These are phyloP conservation scores for Hirtodrosophila duncani DNA, from an alignment of 2,888 invertebrate species.

Conservation along the genomic window DNA sequence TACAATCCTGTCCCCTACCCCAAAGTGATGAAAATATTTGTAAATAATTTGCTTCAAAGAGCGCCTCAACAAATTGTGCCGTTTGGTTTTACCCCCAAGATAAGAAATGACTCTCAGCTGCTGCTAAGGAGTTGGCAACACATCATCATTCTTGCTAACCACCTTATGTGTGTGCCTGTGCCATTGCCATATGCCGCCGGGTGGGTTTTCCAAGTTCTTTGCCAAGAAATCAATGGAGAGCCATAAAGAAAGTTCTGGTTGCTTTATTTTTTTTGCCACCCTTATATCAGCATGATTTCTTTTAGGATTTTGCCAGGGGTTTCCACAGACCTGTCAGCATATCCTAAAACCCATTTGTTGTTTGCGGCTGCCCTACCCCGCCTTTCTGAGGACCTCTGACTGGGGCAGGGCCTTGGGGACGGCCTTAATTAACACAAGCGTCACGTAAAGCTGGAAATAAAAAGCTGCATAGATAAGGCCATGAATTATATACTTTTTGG, in stretches of 20 bases:
- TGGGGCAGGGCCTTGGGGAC: conserved; percentile 35
- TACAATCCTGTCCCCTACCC: too few species aligned
- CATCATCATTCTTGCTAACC: conserved; percentile 25
- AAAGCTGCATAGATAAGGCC: conserved; percentile 30
- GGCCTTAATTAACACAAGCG: conserved; percentile 51
- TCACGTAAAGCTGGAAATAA: conserved; percentile 51
- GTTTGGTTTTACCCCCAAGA: conserved; percentile 30
- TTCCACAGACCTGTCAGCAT: conserved; percentile 36
- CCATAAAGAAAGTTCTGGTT: conserved; percentile 19
- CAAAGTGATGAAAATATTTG: conserved; percentile 42
- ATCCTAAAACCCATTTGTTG: conserved; percentile 46
- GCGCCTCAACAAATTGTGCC: conserved; percentile 22
- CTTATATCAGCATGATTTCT: conserved; percentile 14
- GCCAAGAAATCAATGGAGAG: conserved; percentile 60
- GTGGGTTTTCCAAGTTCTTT: conserved; percentile 37
- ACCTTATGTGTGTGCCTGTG: conserved; percentile 9
- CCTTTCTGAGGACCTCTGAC: conserved; percentile 17
- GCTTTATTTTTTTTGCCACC: conserved; percentile 5
- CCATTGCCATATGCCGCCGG: conserved; percentile 24
- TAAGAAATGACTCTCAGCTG: conserved; percentile 1
- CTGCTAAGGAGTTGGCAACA: conserved; percentile 36
- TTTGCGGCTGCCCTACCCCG: conserved; percentile 26
- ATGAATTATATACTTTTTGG: too few species aligned
- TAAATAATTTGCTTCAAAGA: conserved; percentile 30
- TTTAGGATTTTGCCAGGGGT: conserved; percentile 19